Percentiles rank a stretch among this genome's conserved stretches.
Evolutionary conservation across 2,888 invertebrate species (phyloP).

Genomic region (Synergus itoensis): DNA sequence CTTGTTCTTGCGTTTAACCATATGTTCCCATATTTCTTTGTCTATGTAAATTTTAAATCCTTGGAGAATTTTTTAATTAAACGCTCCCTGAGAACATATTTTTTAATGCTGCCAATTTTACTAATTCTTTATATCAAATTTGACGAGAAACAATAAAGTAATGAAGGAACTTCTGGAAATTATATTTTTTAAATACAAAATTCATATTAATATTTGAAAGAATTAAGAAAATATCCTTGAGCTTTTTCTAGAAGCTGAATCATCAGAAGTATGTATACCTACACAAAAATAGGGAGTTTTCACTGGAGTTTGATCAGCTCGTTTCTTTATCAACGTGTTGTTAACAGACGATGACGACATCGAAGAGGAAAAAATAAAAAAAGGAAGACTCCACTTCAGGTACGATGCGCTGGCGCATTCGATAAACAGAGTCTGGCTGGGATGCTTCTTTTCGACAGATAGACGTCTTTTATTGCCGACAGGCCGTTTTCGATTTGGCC

Average conservation of each 20-base stretch:
- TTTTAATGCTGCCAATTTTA: too few species aligned
- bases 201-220: too few species aligned
- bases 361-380: neutral
- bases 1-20: neutral
- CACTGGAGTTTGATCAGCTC: neutral
- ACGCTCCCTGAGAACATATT: too few species aligned
- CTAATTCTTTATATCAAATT: too few species aligned
- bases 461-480: constrained; percentile 25
- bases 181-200: too few species aligned
- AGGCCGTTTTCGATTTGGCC: constrained; percentile 22
- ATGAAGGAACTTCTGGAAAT: too few species aligned
- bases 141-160: too few species aligned
- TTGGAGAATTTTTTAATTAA: too few species aligned
- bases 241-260: neutral
- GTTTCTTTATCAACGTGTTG: neutral
- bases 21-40: neutral
- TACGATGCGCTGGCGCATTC: constrained; percentile 8
- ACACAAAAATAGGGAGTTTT: neutral
- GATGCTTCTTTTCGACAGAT: constrained; percentile 29
- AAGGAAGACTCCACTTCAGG: neutral
- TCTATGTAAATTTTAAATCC: neutral
- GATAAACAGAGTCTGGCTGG: neutral
- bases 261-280: neutral
- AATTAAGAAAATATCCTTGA: too few species aligned
- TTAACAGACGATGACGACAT: constrained; percentile 1